Evolutionary conservation across 2,797 vertebrate species (phyloP).

Genomic region (Vireo griseus): DNA sequence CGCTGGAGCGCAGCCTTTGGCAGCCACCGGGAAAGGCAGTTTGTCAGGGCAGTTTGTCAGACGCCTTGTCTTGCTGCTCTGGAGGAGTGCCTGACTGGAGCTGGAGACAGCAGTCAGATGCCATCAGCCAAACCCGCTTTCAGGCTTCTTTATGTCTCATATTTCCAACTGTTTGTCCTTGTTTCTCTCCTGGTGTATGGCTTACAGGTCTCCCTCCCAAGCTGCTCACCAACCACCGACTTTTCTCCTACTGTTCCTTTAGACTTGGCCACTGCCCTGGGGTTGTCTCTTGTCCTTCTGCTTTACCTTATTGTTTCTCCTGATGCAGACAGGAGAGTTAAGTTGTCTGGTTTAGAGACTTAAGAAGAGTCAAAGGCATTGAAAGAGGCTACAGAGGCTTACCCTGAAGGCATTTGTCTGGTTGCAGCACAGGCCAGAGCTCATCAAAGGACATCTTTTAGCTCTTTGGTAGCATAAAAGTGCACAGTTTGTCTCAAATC

Average conservation of each 20-base stretch:
- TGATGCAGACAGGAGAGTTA: neutral
- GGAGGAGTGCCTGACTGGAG: neutral
- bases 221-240: neutral
- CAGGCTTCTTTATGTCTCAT: neutral
- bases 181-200: neutral
- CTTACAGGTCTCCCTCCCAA: neutral
- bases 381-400: neutral
- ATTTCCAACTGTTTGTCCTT: neutral
- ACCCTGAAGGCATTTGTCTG: neutral
- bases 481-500: neutral
- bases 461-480: neutral
- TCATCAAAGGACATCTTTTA: neutral
- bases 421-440: neutral
- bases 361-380: neutral
- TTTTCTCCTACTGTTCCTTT: neutral
- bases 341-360: neutral
- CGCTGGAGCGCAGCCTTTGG: neutral
- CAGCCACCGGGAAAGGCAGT: neutral
- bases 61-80: neutral
- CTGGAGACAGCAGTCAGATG: neutral
- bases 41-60: neutral
- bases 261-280: neutral
- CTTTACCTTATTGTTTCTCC: neutral
- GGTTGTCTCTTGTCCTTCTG: neutral
- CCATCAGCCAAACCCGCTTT: neutral